These are phyloP conservation scores for Drosophila helvetica DNA, from an alignment of 2,888 invertebrate species.

Conservation along the genomic window DNA sequence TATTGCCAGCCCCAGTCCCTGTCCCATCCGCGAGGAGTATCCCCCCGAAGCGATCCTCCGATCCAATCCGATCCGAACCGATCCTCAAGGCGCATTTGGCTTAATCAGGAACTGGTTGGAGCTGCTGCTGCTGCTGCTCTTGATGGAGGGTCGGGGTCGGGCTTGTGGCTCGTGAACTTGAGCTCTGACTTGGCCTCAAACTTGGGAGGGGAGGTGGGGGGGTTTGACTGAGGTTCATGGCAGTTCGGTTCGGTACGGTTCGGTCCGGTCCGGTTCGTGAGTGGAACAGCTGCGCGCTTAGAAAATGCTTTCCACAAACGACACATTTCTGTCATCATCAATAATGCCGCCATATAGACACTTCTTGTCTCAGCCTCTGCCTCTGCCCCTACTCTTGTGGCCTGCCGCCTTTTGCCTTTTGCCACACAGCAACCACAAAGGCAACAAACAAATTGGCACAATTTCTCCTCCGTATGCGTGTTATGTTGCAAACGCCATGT, in stretches of 20 bases:
- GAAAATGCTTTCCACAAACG: constrained; percentile 51
- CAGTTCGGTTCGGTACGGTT: constrained; percentile 8
- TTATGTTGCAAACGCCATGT: constrained; percentile 66
- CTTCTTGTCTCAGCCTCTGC: constrained; percentile 37
- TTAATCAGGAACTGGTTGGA: constrained; percentile 63
- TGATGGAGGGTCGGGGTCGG: constrained; percentile 1
- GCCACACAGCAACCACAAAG: constrained; percentile 24
- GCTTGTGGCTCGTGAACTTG: constrained; percentile 56
- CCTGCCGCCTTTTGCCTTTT: constrained; percentile 42
- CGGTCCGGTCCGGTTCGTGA: not conserved
- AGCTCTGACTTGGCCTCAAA: constrained; percentile 17
- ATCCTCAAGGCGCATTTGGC: constrained; percentile 40
- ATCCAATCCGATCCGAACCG: not conserved
- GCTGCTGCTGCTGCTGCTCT: constrained; percentile 2
- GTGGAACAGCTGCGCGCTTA: constrained; percentile 46
- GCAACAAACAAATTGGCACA: constrained; percentile 73
- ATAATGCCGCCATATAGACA: constrained; percentile 72
- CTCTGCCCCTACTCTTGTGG: constrained; percentile 32
- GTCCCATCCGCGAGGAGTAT: constrained; percentile 33
- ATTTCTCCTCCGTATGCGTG: constrained; percentile 70
- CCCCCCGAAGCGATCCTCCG: no score
- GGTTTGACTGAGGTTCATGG: constrained; percentile 59
- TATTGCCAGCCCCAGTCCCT: constrained; percentile 42
- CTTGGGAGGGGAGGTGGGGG: not conserved
- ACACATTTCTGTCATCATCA: constrained; percentile 81